Percentiles rank a stretch among this genome's conserved stretches.
These are phyloP conservation scores for Glandiceps talaboti DNA, from an alignment of 53 echinoderm and acorn worm genomes.

Conservation along the genomic window DNA sequence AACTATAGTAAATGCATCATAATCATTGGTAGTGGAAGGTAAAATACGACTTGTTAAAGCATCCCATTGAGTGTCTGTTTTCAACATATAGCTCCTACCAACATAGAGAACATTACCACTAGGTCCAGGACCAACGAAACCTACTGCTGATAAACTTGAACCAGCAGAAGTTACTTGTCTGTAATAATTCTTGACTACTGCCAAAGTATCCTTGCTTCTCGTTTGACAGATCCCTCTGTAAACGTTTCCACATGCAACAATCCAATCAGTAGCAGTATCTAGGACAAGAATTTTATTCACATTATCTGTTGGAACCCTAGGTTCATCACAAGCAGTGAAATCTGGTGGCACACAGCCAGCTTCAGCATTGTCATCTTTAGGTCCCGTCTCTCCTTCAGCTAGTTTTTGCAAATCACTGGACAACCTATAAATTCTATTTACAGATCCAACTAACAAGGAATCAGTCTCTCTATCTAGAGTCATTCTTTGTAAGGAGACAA, in stretches of 20 bases:
- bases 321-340: neutral
- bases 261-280: constrained; percentile 25
- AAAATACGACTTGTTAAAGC: constrained; percentile 15
- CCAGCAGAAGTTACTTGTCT: neutral
- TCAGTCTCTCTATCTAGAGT: constrained; percentile 33
- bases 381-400: neutral
- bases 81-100: constrained; percentile 36
- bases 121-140: constrained; percentile 51
- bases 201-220: constrained; percentile 2
- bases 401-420: constrained; percentile 25
- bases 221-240: constrained; percentile 72
- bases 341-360: neutral
- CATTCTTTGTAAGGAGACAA: constrained; percentile 40
- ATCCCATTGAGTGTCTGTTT: neutral
- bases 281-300: constrained; percentile 54
- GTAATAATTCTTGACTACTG: neutral
- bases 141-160: constrained; percentile 12
- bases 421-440: constrained; percentile 60
- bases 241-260: constrained; percentile 70
- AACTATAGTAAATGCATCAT: neutral
- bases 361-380: neutral
- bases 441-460: constrained; percentile 50
- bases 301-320: constrained; percentile 37
- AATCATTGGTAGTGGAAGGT: neutral
- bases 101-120: constrained; percentile 37